Evolutionary conservation across 2,888 invertebrate genomes (phyloP).

Genomic region (Mechanitis messenoides): DNA sequence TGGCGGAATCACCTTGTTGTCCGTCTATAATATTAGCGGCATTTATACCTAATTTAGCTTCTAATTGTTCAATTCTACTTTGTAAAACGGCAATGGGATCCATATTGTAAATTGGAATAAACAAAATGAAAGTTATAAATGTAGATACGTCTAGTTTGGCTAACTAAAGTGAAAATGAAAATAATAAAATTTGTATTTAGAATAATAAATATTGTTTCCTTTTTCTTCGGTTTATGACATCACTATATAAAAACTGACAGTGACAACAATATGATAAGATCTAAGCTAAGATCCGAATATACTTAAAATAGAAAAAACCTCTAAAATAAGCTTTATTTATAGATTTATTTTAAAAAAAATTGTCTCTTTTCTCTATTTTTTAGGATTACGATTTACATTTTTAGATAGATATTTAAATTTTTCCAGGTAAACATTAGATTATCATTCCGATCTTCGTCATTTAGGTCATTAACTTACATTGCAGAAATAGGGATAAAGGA

Average conservation of each 20-base stretch:
- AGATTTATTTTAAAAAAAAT: too few relatives aligned
- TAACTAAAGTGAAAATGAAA: not conserved
- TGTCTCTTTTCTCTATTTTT: too few relatives aligned
- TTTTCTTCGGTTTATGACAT: constrained; percentile 3
- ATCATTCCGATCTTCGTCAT: too few relatives aligned
- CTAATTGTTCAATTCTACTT: constrained; percentile 68
- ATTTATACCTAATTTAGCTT: constrained; percentile 66
- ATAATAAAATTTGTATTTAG: constrained; percentile 3
- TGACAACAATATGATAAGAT: not conserved
- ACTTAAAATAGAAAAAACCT: too few relatives aligned
- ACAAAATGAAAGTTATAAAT: constrained; percentile 13
- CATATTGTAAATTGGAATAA: constrained; percentile 41
- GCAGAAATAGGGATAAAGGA: too few relatives aligned
- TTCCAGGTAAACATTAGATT: too few relatives aligned
- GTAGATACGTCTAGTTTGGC: constrained; percentile 8
- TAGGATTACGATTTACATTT: too few relatives aligned
- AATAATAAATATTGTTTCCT: not conserved
- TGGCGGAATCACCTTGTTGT: constrained; percentile 63
- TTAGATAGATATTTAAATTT: too few relatives aligned
- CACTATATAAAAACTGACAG: not conserved
- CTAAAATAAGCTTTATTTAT: too few relatives aligned
- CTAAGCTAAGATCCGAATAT: too few relatives aligned
- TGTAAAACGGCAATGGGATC: constrained; percentile 69
- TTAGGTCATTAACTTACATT: too few relatives aligned
- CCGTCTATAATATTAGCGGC: constrained; percentile 41